These are phyloP conservation scores for Benthochromis sp. DNA, from an alignment of 2,113 vertebrate genomes.

Conservation along the genomic window DNA sequence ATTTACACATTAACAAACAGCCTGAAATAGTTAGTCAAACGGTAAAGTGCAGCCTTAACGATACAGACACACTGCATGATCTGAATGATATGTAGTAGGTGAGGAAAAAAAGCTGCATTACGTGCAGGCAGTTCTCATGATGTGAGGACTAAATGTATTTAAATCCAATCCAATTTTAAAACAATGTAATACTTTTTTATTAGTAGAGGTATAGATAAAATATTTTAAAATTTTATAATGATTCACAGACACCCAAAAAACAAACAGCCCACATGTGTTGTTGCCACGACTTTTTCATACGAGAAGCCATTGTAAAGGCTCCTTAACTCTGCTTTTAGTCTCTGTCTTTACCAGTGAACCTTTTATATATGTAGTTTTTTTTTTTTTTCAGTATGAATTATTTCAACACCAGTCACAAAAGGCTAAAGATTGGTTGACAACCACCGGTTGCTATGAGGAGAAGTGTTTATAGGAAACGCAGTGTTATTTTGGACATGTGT, in stretches of 20 bases:
- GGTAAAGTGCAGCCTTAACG: rapidly evolving
- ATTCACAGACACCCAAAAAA: not conserved
- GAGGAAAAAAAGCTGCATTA: not conserved
- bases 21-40: not conserved
- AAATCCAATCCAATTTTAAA: not conserved
- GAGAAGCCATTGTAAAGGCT: not conserved
- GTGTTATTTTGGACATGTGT: not conserved
- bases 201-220: not conserved
- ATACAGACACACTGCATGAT: not conserved
- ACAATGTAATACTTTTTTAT: not conserved
- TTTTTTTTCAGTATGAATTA: not conserved
- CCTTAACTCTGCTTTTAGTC: not conserved
- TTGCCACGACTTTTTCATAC: not conserved
- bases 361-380: not conserved
- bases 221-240: not conserved
- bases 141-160: not conserved
- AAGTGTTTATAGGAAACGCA: not conserved
- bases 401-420: not conserved
- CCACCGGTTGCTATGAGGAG: not conserved
- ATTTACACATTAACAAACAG: not conserved
- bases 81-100: not conserved
- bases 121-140: not conserved
- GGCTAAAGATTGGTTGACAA: not conserved
- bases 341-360: not conserved
- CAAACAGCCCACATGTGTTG: not conserved